A percentile compares a stretch with the other conserved stretches of the same genome.
phyloP scores from a whole-genome alignment of 2,797 vertebrate genomes.

The Ibycter americanus region DNA sequence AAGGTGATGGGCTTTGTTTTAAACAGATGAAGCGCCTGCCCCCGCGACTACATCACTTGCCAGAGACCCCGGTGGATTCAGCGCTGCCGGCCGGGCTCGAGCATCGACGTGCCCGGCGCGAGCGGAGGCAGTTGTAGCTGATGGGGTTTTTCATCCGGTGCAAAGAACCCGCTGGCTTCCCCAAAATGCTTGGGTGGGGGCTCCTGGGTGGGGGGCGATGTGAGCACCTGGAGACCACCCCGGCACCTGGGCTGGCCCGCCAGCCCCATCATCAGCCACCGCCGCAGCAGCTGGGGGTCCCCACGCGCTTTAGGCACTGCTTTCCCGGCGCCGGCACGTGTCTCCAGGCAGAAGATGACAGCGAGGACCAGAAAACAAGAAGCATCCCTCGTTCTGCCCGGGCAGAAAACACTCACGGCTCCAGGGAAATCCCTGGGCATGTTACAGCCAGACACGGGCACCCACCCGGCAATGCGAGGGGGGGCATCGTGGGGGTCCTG shows the following conservation, averaged over 20 bases:
- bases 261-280: neutral
- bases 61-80: accelerated
- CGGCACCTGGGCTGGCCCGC: neutral
- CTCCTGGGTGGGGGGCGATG: neutral
- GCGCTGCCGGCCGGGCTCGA: neutral
- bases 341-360: neutral
- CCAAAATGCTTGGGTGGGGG: neutral
- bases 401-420: neutral
- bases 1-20: neutral
- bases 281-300: neutral
- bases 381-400: neutral
- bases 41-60: neutral
- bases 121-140: neutral
- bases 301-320: neutral
- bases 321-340: neutral
- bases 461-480: neutral
- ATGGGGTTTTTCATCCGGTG: neutral
- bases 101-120: neutral
- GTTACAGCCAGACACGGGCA: neutral
- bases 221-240: neutral
- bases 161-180: neutral
- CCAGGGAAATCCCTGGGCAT: neutral
- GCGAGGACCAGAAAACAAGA: neutral
- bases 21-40: constrained; percentile 43
- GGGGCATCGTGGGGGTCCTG: neutral